These are phyloP conservation scores for Amphiprion percula DNA, from an alignment of 2,113 vertebrate genomes.

Conservation along the genomic window DNA sequence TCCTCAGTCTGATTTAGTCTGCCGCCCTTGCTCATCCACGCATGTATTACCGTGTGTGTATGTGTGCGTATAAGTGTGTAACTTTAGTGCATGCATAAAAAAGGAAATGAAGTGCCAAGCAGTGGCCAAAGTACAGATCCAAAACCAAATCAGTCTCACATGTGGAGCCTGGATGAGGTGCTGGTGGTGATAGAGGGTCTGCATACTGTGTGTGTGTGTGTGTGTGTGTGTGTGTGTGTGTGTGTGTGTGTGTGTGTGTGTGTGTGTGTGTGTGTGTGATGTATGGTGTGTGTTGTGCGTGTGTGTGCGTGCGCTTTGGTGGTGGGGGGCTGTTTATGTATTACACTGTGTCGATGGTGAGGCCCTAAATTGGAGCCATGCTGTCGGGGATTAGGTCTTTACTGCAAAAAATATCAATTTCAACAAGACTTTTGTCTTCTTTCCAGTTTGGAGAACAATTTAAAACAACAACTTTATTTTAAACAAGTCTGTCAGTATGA, in stretches of 20 bases:
- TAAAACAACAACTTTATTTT: slow-evolving; percentile 24
- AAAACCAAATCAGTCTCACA: slow-evolving; percentile 81
- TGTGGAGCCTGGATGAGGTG: slow-evolving; percentile 74
- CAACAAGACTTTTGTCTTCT: slow-evolving; percentile 33
- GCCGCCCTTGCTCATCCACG: background rate
- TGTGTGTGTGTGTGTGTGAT: slow-evolving; percentile 2
- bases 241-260: slow-evolving; percentile 33
- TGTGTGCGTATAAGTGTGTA: slow-evolving; percentile 12
- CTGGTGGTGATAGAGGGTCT: slow-evolving; percentile 56
- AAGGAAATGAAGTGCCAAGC: slow-evolving; percentile 60
- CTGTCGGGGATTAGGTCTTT: slow-evolving; percentile 87
- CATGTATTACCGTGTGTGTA: slow-evolving; percentile 16
- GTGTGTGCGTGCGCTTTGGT: slow-evolving; percentile 32
- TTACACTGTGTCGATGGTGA: slow-evolving; percentile 73
- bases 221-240: slow-evolving; percentile 9
- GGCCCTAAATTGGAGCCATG: slow-evolving; percentile 91
- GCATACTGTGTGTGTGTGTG: slow-evolving; percentile 24
- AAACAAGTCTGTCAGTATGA: slow-evolving; percentile 14
- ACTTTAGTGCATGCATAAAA: slow-evolving; percentile 19
- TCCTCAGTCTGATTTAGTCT: slow-evolving; percentile 24
- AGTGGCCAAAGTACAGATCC: slow-evolving; percentile 76
- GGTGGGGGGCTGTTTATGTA: slow-evolving; percentile 72
- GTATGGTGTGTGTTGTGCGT: slow-evolving; percentile 4
- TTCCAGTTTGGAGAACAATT: slow-evolving; percentile 25
- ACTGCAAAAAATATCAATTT: slow-evolving; percentile 44